phyloP scores from a whole-genome alignment of 1,140 invertebrate genomes.

The Nasonia giraulti region DNA sequence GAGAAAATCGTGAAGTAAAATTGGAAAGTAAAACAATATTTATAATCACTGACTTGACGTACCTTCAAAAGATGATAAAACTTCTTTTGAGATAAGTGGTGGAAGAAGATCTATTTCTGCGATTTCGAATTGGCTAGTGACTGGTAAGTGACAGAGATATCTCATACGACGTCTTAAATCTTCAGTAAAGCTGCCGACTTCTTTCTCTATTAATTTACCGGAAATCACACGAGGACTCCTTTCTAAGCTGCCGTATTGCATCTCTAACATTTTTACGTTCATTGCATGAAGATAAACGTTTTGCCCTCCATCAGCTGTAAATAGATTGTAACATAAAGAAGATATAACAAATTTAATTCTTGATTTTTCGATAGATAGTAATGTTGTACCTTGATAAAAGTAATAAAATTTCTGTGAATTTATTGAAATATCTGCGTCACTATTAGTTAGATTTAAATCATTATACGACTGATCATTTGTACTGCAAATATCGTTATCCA shows the following conservation, averaged over 20 bases:
- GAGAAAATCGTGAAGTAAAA: not conserved
- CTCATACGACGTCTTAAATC: slow-evolving; percentile 85
- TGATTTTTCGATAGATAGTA: not conserved
- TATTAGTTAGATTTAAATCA: slow-evolving; percentile 59
- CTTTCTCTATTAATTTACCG: slow-evolving; percentile 87
- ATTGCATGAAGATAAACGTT: slow-evolving; percentile 93
- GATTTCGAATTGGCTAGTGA: slow-evolving; percentile 92
- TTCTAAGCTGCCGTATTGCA: slow-evolving; percentile 88
- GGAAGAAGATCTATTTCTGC: slow-evolving; percentile 88
- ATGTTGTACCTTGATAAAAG: slow-evolving; percentile 87
- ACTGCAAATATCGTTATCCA: not conserved
- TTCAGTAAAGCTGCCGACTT: slow-evolving; percentile 88
- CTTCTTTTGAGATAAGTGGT: slow-evolving; percentile 81
- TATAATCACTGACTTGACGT: slow-evolving; percentile 22
- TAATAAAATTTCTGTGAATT: slow-evolving; percentile 80
- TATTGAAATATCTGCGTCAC: slow-evolving; percentile 68
- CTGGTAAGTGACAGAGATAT: slow-evolving; percentile 91
- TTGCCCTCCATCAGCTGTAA: slow-evolving; percentile 89
- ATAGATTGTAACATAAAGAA: slow-evolving; percentile 31
- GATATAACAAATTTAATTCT: not conserved
- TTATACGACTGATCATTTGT: slow-evolving; percentile 33
- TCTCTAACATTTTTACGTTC: slow-evolving; percentile 92
- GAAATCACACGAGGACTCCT: slow-evolving; percentile 84
- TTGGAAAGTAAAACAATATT: slow-evolving; percentile 36
- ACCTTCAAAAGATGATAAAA: slow-evolving; percentile 82